phyloP scores from a whole-genome alignment of 2,888 invertebrate genomes.

The Rutpela maculata region DNA sequence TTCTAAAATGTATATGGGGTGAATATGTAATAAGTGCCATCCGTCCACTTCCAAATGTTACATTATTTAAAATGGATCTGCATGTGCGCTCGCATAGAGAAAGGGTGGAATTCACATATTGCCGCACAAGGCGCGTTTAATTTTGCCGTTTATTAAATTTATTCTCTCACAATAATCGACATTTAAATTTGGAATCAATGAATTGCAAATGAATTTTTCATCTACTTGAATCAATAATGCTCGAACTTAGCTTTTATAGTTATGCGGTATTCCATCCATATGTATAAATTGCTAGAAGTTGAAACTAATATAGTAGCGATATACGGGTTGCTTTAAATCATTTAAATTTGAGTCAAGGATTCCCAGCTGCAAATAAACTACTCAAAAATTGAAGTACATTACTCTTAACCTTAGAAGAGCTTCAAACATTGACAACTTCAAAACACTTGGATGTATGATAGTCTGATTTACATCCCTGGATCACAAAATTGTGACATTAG shows the following conservation, averaged over 20 bases:
- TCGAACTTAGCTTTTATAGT: background rate
- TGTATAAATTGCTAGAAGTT: background rate
- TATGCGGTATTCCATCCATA: background rate
- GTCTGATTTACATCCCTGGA: too few relatives aligned
- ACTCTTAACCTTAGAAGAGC: too few relatives aligned
- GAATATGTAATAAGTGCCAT: conserved; percentile 31
- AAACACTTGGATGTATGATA: too few relatives aligned
- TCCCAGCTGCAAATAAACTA: too few relatives aligned
- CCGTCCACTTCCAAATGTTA: conserved; percentile 33
- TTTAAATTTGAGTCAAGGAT: too few relatives aligned
- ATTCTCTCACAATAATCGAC: conserved; percentile 20
- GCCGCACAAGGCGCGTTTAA: conserved; percentile 17
- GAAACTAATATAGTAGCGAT: too few relatives aligned
- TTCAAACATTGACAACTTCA: too few relatives aligned
- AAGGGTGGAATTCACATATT: conserved; percentile 4
- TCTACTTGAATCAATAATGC: background rate
- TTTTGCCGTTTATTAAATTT: conserved; percentile 21
- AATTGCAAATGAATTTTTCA: conserved; percentile 29
- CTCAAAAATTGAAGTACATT: too few relatives aligned
- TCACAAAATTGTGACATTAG: too few relatives aligned
- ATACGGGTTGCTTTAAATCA: too few relatives aligned
- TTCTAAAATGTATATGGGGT: conserved; percentile 29
- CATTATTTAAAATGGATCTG: conserved; percentile 36
- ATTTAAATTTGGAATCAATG: conserved; percentile 21
- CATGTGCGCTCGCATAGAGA: background rate